Evolutionary conservation across 2,797 vertebrate genomes (phyloP).

Genomic region (Myotis pilosus): DNA sequence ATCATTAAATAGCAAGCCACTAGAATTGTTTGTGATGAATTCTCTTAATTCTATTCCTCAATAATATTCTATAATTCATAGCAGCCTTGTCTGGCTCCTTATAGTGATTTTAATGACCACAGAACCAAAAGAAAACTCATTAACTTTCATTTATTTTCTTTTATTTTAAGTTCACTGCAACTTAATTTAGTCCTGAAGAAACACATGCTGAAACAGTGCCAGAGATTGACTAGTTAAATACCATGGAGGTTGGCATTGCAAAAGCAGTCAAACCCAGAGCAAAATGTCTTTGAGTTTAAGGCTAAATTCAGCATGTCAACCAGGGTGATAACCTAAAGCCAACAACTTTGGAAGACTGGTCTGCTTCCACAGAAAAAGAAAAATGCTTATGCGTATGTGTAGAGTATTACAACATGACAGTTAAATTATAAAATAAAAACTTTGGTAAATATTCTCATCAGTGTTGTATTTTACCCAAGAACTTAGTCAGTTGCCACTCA

Average conservation of each 20-base stretch:
- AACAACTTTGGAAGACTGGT: conserved; percentile 18
- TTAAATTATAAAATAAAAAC: conserved; percentile 31
- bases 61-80: conserved; percentile 19
- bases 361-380: conserved; percentile 2
- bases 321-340: conserved; percentile 44
- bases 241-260: conserved; percentile 70
- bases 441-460: conserved; percentile 10
- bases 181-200: conserved; percentile 74
- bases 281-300: conserved; percentile 73
- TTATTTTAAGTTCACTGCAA: conserved; percentile 69
- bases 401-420: background rate
- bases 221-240: conserved; percentile 75
- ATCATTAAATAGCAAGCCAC: background rate
- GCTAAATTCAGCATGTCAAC: conserved; percentile 62
- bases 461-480: conserved; percentile 50
- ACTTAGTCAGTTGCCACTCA: conserved; percentile 9
- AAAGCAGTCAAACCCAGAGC: conserved; percentile 57
- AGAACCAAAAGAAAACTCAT: conserved; percentile 46
- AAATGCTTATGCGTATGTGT: background rate
- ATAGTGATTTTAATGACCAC: background rate
- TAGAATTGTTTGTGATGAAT: background rate
- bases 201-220: conserved; percentile 67
- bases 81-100: conserved; percentile 3
- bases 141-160: conserved; percentile 60
- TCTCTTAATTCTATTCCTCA: conserved; percentile 40